Percentiles rank a stretch among this genome's conserved stretches.
Evolutionary conservation across 2,113 vertebrate genomes (phyloP).

Genomic region (Ptilorrhoa leucosticta): DNA sequence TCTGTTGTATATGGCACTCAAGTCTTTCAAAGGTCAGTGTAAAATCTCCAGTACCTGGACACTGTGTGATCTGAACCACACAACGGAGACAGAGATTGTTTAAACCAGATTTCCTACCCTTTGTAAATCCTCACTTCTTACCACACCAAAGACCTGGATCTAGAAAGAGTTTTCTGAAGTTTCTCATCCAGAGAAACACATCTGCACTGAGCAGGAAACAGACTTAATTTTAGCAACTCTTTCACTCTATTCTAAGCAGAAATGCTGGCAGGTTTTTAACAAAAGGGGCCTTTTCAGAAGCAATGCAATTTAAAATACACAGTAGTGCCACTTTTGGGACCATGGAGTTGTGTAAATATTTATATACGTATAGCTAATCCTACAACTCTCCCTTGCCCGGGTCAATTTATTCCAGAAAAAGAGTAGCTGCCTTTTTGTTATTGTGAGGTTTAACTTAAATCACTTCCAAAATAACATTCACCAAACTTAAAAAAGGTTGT

Average conservation of each 20-base stretch:
- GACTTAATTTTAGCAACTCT: background rate
- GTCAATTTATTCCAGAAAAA: background rate
- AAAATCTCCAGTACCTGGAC: background rate
- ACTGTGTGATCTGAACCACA: background rate
- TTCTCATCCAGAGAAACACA: background rate
- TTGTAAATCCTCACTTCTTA: background rate
- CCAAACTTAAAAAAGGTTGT: background rate
- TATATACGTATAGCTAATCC: background rate
- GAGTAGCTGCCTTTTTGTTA: background rate
- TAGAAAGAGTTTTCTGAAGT: background rate
- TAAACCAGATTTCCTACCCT: background rate
- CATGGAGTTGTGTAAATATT: background rate
- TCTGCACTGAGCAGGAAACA: background rate
- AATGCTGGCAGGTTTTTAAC: background rate
- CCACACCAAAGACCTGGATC: background rate
- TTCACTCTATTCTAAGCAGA: background rate
- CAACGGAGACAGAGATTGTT: background rate
- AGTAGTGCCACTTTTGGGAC: background rate
- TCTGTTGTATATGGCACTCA: background rate
- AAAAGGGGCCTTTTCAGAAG: background rate
- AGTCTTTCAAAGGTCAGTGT: background rate
- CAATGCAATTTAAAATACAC: background rate
- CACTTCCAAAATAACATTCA: background rate
- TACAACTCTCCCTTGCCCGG: background rate
- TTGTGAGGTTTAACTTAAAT: background rate